Conservation (phyloP, 2,888 invertebrate species). For the Himalopsyche kuldschensis region DNA sequence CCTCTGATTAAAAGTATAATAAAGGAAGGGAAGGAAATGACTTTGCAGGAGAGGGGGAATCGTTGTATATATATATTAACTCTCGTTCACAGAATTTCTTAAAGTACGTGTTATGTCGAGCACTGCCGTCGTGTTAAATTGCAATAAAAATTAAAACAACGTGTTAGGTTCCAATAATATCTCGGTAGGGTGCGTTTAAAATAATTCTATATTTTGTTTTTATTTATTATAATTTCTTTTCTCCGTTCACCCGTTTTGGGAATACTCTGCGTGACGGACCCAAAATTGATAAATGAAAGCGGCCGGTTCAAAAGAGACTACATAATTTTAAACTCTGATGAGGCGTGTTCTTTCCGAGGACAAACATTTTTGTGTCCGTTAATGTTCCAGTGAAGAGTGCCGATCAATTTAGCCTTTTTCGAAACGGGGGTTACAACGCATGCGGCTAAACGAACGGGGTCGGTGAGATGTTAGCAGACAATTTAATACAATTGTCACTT, state of each 20-base stretch:
- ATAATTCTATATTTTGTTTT: neutral
- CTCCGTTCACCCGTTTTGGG: neutral
- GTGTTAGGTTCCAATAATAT: neutral
- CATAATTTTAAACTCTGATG: neutral
- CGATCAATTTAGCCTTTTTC: neutral
- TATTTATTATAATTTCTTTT: too few relatives aligned
- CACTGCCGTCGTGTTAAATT: too few relatives aligned
- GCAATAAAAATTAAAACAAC: neutral
- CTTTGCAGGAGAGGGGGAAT: too few relatives aligned
- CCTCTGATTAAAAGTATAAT: too few relatives aligned
- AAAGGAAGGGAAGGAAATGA: too few relatives aligned
- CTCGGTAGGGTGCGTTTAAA: neutral
- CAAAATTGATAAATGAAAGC: neutral
- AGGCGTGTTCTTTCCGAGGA: neutral
- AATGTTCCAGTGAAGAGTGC: neutral
- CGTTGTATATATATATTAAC: too few relatives aligned
- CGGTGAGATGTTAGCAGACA: neutral
- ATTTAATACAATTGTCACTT: neutral
- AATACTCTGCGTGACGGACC: neutral
- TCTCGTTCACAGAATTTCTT: too few relatives aligned
- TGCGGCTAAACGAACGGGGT: neutral
- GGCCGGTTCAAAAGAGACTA: neutral
- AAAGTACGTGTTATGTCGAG: too few relatives aligned
- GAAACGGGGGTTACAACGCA: neutral
- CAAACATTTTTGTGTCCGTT: neutral